Evolutionary conservation across 2,113 vertebrate genomes (phyloP).

Genomic region (Sinocyclocheilus anshuiensis): DNA sequence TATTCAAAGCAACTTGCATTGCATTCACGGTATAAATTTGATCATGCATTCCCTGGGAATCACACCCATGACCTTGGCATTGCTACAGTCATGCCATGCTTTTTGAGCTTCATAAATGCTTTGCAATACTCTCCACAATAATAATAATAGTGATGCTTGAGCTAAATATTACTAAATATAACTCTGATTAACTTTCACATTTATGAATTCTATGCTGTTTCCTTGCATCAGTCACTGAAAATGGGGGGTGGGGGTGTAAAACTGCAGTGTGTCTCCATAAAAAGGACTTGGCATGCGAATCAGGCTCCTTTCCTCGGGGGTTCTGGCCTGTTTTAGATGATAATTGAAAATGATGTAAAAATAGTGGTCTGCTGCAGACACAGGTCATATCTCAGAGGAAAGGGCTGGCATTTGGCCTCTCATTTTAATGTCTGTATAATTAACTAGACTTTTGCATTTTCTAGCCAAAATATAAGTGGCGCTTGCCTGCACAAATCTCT

Average conservation of each 20-base stretch:
- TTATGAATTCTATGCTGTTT: constrained; percentile 38
- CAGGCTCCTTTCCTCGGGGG: constrained; percentile 69
- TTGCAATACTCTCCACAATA: neutral
- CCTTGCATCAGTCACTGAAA: constrained; percentile 30
- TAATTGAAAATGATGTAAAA: constrained; percentile 81
- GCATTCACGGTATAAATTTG: neutral
- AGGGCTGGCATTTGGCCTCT: constrained; percentile 68
- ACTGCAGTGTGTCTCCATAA: constrained; percentile 66
- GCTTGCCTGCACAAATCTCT: neutral
- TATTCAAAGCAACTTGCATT: neutral
- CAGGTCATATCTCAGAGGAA: constrained; percentile 70
- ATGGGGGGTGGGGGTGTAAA: constrained; percentile 36
- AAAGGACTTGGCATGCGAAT: constrained; percentile 68
- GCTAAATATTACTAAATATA: neutral
- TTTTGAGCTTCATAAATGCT: neutral
- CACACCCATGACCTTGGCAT: neutral
- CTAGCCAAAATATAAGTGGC: neutral
- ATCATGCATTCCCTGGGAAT: neutral
- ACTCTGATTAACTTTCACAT: neutral
- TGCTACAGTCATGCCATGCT: neutral
- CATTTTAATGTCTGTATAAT: constrained; percentile 74
- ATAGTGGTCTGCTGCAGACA: constrained; percentile 67
- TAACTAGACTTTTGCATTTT: constrained; percentile 51
- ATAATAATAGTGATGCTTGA: neutral
- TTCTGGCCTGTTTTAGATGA: constrained; percentile 67